These are phyloP conservation scores for Grantiella picta DNA, from an alignment of 2,113 vertebrate species.

Conservation along the genomic window DNA sequence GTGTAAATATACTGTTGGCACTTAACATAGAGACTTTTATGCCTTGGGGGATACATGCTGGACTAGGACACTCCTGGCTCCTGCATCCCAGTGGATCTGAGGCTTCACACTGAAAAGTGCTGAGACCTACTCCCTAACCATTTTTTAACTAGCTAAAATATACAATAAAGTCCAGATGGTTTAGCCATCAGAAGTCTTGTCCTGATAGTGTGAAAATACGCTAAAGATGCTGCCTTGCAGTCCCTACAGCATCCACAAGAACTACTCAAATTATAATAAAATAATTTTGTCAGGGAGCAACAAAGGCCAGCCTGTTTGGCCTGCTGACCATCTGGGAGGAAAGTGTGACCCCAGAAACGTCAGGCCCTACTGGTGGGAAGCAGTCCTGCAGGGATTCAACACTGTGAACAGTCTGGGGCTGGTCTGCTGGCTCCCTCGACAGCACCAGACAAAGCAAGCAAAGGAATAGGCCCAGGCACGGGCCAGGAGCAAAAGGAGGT, in stretches of 20 bases:
- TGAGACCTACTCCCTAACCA: not conserved
- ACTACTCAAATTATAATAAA: not conserved
- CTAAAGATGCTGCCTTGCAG: not conserved
- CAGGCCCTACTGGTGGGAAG: not conserved
- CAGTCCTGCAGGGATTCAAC: not conserved
- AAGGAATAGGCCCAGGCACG: not conserved
- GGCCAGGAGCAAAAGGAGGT: not conserved
- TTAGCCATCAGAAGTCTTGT: not conserved
- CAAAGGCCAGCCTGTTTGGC: not conserved
- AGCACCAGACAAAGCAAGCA: not conserved
- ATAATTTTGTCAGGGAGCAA: not conserved
- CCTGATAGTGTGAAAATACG: not conserved
- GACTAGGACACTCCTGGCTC: not conserved
- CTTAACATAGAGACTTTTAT: not conserved
- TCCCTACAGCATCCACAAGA: not conserved
- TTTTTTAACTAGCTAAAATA: not conserved
- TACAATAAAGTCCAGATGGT: not conserved
- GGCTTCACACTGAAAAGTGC: not conserved
- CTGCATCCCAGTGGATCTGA: not conserved
- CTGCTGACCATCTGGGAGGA: not conserved
- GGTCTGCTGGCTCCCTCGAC: accelerated
- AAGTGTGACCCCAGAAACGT: accelerated
- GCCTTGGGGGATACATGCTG: not conserved
- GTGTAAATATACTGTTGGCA: not conserved
- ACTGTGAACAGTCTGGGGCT: accelerated